phyloP scores from a whole-genome alignment of 2,797 vertebrate genomes.

The Malacoraja senta region DNA sequence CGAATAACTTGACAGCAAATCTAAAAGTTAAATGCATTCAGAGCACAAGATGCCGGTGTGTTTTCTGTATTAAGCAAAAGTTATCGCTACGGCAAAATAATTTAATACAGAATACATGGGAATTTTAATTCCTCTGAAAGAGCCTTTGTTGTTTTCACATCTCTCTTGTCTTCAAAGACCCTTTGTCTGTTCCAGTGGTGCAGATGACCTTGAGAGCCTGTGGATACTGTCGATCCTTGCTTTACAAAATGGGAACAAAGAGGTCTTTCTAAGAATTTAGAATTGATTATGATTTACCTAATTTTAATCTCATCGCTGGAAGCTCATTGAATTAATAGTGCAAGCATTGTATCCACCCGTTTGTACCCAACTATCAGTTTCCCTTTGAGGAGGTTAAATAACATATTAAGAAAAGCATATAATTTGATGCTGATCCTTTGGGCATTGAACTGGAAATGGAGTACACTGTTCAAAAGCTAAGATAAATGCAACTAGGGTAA shows the following conservation, averaged over 20 bases:
- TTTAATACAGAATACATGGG: slow-evolving; percentile 47
- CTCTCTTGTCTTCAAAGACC: slow-evolving; percentile 52
- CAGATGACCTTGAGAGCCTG: slow-evolving; percentile 50
- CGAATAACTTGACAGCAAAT: not conserved
- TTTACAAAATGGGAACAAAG: slow-evolving; percentile 48
- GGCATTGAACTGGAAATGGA: not conserved
- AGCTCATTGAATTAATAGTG: slow-evolving; percentile 15
- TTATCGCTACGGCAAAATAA: not conserved
- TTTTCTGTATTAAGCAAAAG: slow-evolving; percentile 11
- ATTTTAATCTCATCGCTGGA: slow-evolving; percentile 30
- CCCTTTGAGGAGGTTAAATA: not conserved
- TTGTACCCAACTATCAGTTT: slow-evolving; percentile 27
- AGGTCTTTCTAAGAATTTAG: slow-evolving; percentile 55
- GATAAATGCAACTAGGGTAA: not conserved
- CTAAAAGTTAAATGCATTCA: not conserved
- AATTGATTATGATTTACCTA: slow-evolving; percentile 42
- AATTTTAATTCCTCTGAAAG: slow-evolving; percentile 48
- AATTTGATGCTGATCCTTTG: slow-evolving; percentile 9
- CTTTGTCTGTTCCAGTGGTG: slow-evolving; percentile 54
- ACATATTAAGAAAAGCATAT: slow-evolving; percentile 21
- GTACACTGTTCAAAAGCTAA: not conserved
- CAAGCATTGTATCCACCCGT: not conserved
- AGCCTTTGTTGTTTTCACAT: slow-evolving; percentile 46
- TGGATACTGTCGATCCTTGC: slow-evolving; percentile 41
- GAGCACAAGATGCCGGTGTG: not conserved